Evolutionary conservation across 2,797 vertebrate species (phyloP), one percentile per base, ranked within the genome.

Genomic region (Syndactyla subalaris): DNA sequence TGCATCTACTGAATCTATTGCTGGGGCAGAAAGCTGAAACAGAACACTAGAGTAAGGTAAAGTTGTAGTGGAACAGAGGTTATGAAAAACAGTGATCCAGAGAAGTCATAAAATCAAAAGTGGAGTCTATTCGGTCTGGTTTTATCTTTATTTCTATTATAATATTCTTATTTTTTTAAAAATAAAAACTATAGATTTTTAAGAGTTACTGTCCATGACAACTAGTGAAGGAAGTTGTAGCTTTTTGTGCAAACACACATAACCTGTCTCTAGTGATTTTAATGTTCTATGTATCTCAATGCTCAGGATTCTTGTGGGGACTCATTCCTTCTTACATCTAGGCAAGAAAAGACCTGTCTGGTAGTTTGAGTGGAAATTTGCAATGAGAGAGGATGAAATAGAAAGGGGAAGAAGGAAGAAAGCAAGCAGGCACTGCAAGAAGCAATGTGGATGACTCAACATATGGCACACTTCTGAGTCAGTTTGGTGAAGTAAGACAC

Each of bases 281-380:
- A 65, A 68, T 43, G 17, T 30, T 77, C 32, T 66, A 5, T 52
- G 8, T 73, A 17, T 80, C 88, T 74, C 10, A 76, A 1, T 11
- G 21, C 34, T 83, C 27, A 55, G 34, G 10, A 9, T 89, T 88
- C 70, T 88, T 86, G 63, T 4, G 2, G 29, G 39, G 18, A 67
- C 63, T 80, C 5, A 8, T 65, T 45, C 22, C 41, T 51, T 83
- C 48, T 49, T 46, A 68, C 27, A 81, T 55, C 30, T 67, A 71
- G 78, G 49, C 92, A 96, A 79, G 93, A 88, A 63, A 85, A 61
- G 57, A 82, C 89, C 23, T 95, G 96, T 32, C 72, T 46, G n/a
- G 19, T 70, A 79, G 43, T 85, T 12, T 48, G 32, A 70, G 10
- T 3, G 1, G 27, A 72, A 87, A 55, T 70, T 68, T 85, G 48